These are phyloP conservation scores for Athene cunicularia DNA, from an alignment of 2,113 vertebrate genomes.

Conservation along the genomic window DNA sequence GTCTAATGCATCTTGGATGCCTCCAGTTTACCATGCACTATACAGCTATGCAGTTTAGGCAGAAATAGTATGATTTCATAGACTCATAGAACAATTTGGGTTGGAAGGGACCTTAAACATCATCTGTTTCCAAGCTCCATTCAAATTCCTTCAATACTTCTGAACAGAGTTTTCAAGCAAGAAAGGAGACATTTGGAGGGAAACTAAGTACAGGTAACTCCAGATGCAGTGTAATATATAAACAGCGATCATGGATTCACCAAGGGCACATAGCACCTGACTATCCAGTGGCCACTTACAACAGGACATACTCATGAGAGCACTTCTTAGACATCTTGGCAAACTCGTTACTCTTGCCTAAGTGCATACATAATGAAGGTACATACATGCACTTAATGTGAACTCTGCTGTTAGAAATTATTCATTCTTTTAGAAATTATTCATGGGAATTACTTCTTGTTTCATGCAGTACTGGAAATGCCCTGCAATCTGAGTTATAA, in stretches of 20 bases:
- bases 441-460: background rate
- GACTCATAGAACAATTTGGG: no score
- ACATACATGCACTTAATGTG: background rate
- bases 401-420: background rate
- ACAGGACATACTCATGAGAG: rapidly evolving
- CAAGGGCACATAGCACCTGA: background rate
- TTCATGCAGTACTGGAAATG: background rate
- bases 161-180: background rate
- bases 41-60: background rate
- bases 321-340: background rate
- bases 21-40: background rate
- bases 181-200: background rate
- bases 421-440: background rate
- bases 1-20: background rate
- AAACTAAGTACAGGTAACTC: background rate
- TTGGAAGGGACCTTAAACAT: no score
- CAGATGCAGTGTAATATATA: background rate
- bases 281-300: background rate
- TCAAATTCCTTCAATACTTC: background rate
- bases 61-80: background rate
- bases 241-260: background rate
- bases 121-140: no score
- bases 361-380: background rate
- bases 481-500: background rate
- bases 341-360: rapidly evolving